A percentile compares a stretch with the other conserved stretches of the same genome.
Conservation (phyloP, 2,113 vertebrate genomes). For the Lepidothrix coronata region DNA sequence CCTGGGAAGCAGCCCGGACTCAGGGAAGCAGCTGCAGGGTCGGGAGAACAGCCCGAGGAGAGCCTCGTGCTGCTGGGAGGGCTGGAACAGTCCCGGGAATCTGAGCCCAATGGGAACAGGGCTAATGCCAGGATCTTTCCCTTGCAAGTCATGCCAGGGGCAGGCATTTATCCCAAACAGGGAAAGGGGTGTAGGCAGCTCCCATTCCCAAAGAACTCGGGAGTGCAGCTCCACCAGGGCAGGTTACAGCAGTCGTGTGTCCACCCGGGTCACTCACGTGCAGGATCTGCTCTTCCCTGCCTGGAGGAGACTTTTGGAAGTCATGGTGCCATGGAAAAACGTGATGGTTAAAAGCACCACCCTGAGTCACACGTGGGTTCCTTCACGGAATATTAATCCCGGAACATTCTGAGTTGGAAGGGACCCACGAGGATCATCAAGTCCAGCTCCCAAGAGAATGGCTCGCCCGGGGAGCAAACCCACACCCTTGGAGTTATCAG, state of each 20-base stretch:
- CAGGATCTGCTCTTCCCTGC: neutral
- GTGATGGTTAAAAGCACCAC: accelerated
- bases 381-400: neutral
- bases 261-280: accelerated
- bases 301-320: neutral
- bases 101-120: neutral
- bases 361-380: accelerated
- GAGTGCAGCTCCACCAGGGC: neutral
- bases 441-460: neutral
- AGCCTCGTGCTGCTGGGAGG: neutral
- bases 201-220: accelerated
- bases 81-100: neutral
- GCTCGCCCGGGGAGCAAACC: neutral
- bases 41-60: neutral
- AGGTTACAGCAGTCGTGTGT: accelerated
- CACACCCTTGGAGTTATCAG: neutral
- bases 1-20: neutral
- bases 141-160: neutral
- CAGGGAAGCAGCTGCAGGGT: accelerated
- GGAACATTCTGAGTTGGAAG: neutral
- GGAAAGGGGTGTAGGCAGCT: neutral
- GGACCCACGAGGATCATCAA: neutral
- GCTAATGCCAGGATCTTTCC: neutral
- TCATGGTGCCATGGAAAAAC: accelerated
- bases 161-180: neutral